Evolutionary conservation across 2,797 vertebrate species (phyloP).

Genomic region (Oreochromis mossambicus): DNA sequence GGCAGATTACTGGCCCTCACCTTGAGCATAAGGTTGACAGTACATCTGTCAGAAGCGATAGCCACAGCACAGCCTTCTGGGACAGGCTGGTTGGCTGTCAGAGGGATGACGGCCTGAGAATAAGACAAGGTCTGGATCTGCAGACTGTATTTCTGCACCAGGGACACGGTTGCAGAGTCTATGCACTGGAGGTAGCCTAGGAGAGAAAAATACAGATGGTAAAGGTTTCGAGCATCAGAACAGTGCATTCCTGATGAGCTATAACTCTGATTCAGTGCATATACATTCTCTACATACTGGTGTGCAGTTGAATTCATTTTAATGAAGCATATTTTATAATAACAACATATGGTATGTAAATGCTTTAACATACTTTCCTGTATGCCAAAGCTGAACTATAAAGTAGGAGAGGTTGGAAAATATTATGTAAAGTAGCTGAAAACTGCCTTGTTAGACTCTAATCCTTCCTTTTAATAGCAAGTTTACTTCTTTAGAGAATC

Average conservation of each 20-base stretch:
- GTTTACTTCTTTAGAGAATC: neutral
- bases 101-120: conserved; percentile 76
- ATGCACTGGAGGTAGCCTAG: conserved; percentile 86
- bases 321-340: neutral
- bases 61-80: conserved; percentile 87
- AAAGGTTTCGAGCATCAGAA: neutral
- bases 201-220: neutral
- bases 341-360: neutral
- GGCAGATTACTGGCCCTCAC: conserved; percentile 50
- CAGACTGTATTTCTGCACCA: conserved; percentile 74
- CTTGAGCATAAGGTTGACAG: conserved; percentile 89
- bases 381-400: neutral
- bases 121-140: conserved; percentile 86
- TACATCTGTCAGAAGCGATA: conserved; percentile 87
- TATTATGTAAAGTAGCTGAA: neutral
- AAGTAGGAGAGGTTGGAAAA: neutral
- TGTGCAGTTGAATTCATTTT: neutral
- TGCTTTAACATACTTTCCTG: neutral
- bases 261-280: neutral
- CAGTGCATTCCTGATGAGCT: neutral
- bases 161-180: conserved; percentile 67
- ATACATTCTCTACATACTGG: neutral
- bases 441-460: neutral
- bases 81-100: conserved; percentile 64
- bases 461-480: neutral